Evolutionary conservation across 2,113 vertebrate genomes (phyloP).

Genomic region (Myotis yumanensis): DNA sequence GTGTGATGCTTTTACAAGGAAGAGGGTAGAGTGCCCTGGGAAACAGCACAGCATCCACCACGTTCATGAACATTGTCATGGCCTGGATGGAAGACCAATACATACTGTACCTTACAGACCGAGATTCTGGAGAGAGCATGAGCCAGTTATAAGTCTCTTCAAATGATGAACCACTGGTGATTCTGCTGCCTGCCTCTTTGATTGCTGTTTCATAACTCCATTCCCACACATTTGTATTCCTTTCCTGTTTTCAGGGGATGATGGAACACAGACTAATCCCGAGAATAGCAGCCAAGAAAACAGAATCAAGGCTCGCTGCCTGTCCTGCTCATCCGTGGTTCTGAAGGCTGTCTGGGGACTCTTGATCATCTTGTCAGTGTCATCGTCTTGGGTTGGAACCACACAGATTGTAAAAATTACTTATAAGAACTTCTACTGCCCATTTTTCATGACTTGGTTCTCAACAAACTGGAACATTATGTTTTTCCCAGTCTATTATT

Average conservation of each 20-base stretch:
- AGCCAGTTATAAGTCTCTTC: background rate
- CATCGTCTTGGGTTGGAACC: conserved; percentile 98
- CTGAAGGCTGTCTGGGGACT: conserved; percentile 95
- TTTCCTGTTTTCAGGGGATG: conserved; percentile 87
- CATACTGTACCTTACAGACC: background rate
- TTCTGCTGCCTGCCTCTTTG: background rate
- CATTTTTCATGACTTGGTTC: conserved; percentile 99
- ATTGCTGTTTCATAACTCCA: background rate
- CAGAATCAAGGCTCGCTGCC: conserved; percentile 90
- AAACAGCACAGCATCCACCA: background rate
- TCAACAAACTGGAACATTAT: conserved; percentile 99
- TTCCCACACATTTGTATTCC: conserved; percentile 43
- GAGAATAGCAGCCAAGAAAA: conserved; percentile 83
- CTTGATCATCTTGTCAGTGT: conserved; percentile 95
- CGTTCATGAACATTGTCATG: background rate
- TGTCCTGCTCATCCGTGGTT: conserved; percentile 87
- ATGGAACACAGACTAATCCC: conserved; percentile 88
- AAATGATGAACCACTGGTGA: background rate
- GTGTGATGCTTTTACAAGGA: background rate
- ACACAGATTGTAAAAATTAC: conserved; percentile 98
- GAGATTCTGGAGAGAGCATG: background rate
- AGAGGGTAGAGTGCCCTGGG: background rate
- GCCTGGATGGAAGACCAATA: background rate
- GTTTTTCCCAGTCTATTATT: conserved; percentile 98
- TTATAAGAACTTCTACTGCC: conserved; percentile 98